Conservation (phyloP, 2,113 vertebrate genomes). For the Gallinago paraguaiae region DNA sequence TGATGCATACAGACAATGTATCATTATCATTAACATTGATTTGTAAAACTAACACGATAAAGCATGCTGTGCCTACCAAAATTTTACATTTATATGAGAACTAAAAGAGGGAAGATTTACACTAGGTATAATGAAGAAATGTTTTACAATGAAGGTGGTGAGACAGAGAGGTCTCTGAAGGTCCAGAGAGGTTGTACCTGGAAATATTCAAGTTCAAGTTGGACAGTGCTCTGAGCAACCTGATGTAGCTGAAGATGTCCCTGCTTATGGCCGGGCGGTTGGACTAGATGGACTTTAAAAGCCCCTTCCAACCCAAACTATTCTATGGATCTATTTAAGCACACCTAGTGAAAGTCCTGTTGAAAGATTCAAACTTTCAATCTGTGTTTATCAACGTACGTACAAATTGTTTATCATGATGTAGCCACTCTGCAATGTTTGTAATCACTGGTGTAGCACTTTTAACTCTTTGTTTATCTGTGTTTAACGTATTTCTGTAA, state of each 20-base stretch:
- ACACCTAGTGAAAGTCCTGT: not conserved
- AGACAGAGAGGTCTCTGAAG: not conserved
- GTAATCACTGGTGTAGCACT: not conserved
- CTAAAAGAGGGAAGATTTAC: not conserved
- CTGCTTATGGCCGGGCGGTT: not conserved
- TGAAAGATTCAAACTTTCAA: not conserved
- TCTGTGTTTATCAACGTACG: accelerated
- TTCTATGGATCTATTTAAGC: not conserved
- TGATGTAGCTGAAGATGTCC: not conserved
- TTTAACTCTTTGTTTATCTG: not conserved
- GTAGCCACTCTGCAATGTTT: not conserved
- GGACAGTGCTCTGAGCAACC: not conserved
- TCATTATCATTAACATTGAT: not conserved
- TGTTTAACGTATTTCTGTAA: not conserved
- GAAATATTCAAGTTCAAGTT: not conserved
- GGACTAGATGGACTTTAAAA: not conserved
- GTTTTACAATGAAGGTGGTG: not conserved
- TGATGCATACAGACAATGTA: accelerated
- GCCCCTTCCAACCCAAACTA: not conserved
- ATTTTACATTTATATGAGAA: not conserved
- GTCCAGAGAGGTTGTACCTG: not conserved
- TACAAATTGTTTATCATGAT: not conserved
- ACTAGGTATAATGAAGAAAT: not conserved
- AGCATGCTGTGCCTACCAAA: not conserved
- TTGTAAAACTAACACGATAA: not conserved